Evolutionary conservation across 92 coral and sea anemone genomes (phyloP), one percentile per base, ranked within the genome.

Genomic region (Pocillopora grandis): DNA sequence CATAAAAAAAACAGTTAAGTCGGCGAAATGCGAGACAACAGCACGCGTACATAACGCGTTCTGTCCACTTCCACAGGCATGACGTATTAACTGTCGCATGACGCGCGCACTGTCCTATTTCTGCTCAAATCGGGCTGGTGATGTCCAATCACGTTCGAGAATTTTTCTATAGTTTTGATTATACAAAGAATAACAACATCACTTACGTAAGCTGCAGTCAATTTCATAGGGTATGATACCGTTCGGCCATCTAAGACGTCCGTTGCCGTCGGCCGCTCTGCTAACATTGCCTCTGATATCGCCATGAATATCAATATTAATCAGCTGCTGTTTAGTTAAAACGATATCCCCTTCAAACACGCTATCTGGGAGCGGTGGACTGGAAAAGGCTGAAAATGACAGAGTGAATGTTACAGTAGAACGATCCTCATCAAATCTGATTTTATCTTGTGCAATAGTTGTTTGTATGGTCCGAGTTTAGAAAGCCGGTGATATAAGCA

Each of bases 141-240:
- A 27, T 27, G 1, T 27, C 31, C 31, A 27, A 27, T 27, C 31
- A 27, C 31, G 31, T 27, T 27, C 31, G 31, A 27, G 31, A 27
- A 27, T 27, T 27, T 27, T 27, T 27, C 31, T 27, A 27, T 27
- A 27, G 31, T 27, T 3, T 62, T 67, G 27, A 66, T 42, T 31
- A 35, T 9, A 14, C 0, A 70, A 55, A 21, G 42, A 70, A 68
- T 6, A 2, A 27, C 52, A 67, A 6, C 72, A 16, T 14, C 55
- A 87, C 98, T 91, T 85, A 95, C 98, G 81, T 15, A 95, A 91
- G 71, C 97, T 93, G 89, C 98, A 93, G 89, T 93, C 98, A 12
- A 93, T 89, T 84, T 91, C 97, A 78, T 86, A 91, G n/a, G 97
- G 95, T 73, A 93, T 95, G 14, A 90, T 82, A 17, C 90, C 98